Base-by-base conservation (phyloP, 2,113 vertebrate species). In the Mixornis gularis region DNA sequence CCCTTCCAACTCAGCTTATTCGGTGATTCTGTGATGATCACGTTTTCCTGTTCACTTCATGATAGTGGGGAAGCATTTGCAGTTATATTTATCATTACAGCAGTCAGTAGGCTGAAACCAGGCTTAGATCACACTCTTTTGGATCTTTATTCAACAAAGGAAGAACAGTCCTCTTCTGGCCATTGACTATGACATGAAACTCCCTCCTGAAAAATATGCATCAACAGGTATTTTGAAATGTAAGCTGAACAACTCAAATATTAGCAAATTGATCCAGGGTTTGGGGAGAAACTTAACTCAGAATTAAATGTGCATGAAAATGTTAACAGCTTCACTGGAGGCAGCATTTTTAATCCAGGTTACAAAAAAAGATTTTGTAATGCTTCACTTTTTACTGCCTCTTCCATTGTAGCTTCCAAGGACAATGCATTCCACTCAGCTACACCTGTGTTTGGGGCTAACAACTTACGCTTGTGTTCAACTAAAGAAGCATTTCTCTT, bases 371-470 rank as follows among this genome's bases (percentile, higher is more conserved):
- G 4, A 43, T 77, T 76, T 52, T 72, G 9, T 64, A 40, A 55
- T 64, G 30, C 24, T 83, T 76, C 46, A 68, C 44, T 69, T 40
- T 41, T 38, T 79, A 30, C 34, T 69, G 38, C n/a, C 15, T 63
- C 30, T 84, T 63, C 41, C 11, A 25, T 22, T 1, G 1, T n/a
- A 32, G 29, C 24, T n/a, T 84, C 69, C 0, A 0, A 63, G 29
- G 34, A 10, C 34, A 24, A 17, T 68, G 17, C 17, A 30, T 82
- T 85, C n/a, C 60, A 73, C 24, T 3, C 14, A 48, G 8, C 52
- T 79, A 69, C 34, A 52, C 19, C 21, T 29, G 43, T 44, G 26
- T 22, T 51, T 66, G 51, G 22, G 38, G 20, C 29, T 69, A 49
- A 70, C 9, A 56, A 44, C 10, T 85, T 43, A 27, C 8, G 16